Conservation (phyloP, 1,140 invertebrate species). For the Sminthurinus signatus region DNA sequence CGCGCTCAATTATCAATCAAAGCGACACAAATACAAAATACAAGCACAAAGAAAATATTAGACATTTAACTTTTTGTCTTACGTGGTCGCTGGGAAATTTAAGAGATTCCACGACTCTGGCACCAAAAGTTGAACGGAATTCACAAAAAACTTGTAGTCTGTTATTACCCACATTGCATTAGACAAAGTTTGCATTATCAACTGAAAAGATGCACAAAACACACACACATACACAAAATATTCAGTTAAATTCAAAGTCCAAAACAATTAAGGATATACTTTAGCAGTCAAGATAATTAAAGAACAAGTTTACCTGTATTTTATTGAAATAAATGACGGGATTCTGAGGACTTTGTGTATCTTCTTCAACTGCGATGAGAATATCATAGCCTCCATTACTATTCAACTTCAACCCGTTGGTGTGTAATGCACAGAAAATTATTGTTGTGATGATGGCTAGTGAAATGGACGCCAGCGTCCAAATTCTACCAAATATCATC, state of each 20-base stretch:
- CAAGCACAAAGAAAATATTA: neutral
- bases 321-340: slow-evolving; percentile 1
- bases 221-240: neutral
- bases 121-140: slow-evolving; percentile 22
- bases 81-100: neutral
- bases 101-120: slow-evolving; percentile 12
- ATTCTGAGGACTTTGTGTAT: neutral
- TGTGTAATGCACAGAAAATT: neutral
- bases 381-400: slow-evolving; percentile 26
- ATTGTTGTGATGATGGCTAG: neutral
- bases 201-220: neutral
- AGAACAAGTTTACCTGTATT: slow-evolving; percentile 11
- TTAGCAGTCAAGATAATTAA: too few species aligned
- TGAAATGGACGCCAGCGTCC: too few species aligned
- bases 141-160: slow-evolving; percentile 18
- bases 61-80: neutral
- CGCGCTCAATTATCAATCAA: neutral
- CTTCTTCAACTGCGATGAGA: slow-evolving; percentile 21
- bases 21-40: neutral
- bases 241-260: neutral
- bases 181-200: slow-evolving; percentile 2
- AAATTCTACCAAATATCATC: too few species aligned
- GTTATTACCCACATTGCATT: slow-evolving; percentile 19
- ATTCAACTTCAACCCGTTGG: neutral
- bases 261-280: neutral